phyloP scores from a whole-genome alignment of 1,140 invertebrate genomes.

The Aphelenchoides besseyi region DNA sequence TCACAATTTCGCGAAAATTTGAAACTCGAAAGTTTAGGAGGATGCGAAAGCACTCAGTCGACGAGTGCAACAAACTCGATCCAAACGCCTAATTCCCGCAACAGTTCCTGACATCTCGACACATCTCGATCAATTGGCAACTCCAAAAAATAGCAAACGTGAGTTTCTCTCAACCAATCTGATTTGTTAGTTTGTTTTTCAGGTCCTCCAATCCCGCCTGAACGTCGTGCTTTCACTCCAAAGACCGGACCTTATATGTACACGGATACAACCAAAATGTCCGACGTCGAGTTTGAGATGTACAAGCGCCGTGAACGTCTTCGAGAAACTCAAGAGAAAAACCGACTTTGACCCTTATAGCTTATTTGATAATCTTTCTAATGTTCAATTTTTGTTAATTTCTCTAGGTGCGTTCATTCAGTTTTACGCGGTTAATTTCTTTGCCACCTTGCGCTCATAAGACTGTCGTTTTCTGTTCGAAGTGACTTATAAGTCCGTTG shows the following conservation, averaged over 20 bases:
- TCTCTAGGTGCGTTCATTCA: no score
- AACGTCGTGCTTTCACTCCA: constrained; percentile 6
- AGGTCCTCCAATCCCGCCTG: constrained; percentile 3
- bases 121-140: constrained; percentile 9
- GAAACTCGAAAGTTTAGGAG: not conserved
- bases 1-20: no score
- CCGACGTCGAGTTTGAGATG: not conserved
- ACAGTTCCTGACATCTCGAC: constrained; percentile 2
- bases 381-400: no score
- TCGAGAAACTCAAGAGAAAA: not conserved
- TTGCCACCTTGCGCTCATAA: no score
- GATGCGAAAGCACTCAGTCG: not conserved
- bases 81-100: not conserved
- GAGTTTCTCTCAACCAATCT: not conserved
- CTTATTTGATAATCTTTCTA: no score
- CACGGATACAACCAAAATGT: constrained; percentile 9
- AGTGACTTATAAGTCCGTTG: no score
- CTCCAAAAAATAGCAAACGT: constrained; percentile 4
- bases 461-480: no score
- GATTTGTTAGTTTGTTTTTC: not conserved
- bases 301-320: not conserved
- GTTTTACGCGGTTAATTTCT: no score
- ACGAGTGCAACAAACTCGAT: not conserved
- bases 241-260: constrained; percentile 9
- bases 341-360: no score